Evolutionary conservation across 2,888 invertebrate genomes (phyloP).

Genomic region (Meliscaeva auricollis): DNA sequence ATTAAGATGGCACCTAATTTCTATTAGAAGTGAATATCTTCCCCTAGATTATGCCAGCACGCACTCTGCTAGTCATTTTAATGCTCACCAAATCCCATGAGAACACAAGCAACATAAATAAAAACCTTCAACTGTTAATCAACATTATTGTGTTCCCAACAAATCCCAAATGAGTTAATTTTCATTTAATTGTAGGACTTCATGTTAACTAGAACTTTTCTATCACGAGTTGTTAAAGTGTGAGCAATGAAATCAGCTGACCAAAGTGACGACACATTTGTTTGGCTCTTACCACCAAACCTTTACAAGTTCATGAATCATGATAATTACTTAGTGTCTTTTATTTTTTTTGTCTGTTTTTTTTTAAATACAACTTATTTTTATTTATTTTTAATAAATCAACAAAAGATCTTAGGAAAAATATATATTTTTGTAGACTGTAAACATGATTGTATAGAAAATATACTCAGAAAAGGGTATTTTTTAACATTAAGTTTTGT

Average conservation of each 20-base stretch:
- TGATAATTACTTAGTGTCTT: conserved; percentile 1
- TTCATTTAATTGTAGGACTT: not conserved
- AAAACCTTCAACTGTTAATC: too few species aligned
- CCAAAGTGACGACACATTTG: not conserved
- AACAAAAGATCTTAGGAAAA: conserved; percentile 63
- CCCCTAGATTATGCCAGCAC: too few species aligned
- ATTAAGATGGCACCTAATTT: too few species aligned
- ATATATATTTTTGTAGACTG: conserved; percentile 67
- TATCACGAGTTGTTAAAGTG: not conserved
- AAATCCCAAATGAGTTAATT: too few species aligned
- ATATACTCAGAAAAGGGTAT: conserved; percentile 42
- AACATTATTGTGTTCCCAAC: too few species aligned
- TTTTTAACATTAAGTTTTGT: conserved; percentile 35
- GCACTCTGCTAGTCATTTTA: too few species aligned
- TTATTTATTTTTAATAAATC: conserved; percentile 36
- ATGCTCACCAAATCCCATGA: too few species aligned
- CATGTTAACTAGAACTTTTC: not conserved
- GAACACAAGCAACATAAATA: too few species aligned
- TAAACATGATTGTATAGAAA: conserved; percentile 65
- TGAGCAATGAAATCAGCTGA: conserved; percentile 23
- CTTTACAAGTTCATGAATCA: not conserved
- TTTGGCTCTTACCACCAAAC: not conserved
- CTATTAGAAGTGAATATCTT: too few species aligned
- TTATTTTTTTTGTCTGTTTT: conserved; percentile 10
- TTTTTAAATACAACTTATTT: not conserved